phyloP scores from a whole-genome alignment of 2,888 invertebrate genomes.

The Plebejus melissa region DNA sequence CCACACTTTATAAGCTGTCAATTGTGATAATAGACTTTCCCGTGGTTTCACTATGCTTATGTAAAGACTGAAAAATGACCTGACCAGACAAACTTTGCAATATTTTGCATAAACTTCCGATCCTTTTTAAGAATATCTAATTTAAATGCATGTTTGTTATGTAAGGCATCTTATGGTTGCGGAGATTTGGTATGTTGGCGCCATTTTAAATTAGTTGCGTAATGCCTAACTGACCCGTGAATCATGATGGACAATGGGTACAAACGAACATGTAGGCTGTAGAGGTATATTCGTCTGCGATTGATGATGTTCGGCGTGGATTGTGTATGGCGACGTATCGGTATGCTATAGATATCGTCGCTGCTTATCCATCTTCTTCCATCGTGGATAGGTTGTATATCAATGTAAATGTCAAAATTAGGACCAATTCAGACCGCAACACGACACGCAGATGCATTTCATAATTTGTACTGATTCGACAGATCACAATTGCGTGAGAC shows the following conservation, averaged over 20 bases:
- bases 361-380: not conserved
- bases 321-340: not conserved
- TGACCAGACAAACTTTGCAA: not conserved
- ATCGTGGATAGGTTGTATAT: no score
- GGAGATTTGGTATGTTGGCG: not conserved
- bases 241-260: not conserved
- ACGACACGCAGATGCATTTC: no score
- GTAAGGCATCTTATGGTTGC: not conserved
- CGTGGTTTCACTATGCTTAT: conserved; percentile 18
- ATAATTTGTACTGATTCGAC: no score
- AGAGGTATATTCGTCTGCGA: no score
- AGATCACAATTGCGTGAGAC: no score
- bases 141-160: conserved; percentile 6
- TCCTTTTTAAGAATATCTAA: not conserved
- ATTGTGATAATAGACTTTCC: conserved; percentile 30
- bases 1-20: conserved; percentile 24
- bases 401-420: no score
- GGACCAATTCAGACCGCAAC: no score
- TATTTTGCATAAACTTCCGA: not conserved
- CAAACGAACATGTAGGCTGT: no score
- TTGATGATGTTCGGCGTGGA: not conserved
- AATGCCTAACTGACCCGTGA: not conserved
- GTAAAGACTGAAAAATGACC: conserved; percentile 21
- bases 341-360: no score
- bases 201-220: not conserved